These are phyloP conservation scores for Apotomis betuletana DNA, from an alignment of 2,888 invertebrate genomes.

Conservation along the genomic window DNA sequence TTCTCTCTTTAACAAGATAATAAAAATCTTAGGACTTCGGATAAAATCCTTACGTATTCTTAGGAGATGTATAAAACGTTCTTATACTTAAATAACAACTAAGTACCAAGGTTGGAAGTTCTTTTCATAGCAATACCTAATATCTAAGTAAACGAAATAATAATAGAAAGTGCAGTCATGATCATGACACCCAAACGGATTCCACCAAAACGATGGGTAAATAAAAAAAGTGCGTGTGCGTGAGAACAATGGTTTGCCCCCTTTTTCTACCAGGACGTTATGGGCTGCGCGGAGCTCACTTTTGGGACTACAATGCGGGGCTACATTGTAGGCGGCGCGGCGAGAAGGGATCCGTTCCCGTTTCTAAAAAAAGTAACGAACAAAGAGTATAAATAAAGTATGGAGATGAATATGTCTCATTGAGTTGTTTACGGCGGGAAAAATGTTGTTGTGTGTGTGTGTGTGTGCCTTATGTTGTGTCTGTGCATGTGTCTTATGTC, in stretches of 20 bases:
- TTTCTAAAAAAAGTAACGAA: not conserved
- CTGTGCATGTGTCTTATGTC: too few relatives aligned
- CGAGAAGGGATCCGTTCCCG: slow-evolving; percentile 2
- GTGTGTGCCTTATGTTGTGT: too few relatives aligned
- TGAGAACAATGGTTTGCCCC: slow-evolving; percentile 84
- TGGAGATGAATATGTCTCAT: not conserved
- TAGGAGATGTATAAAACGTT: too few relatives aligned
- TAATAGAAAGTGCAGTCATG: not conserved
- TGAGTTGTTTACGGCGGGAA: not conserved
- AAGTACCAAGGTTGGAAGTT: too few relatives aligned
- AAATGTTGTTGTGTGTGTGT: too few relatives aligned
- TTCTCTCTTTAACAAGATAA: slow-evolving; percentile 22
- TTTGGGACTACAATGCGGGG: slow-evolving; percentile 57
- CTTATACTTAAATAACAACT: too few relatives aligned
- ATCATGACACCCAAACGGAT: not conserved
- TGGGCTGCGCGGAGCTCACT: slow-evolving; percentile 67
- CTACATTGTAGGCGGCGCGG: slow-evolving; percentile 51
- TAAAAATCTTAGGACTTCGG: not conserved
- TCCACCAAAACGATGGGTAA: slow-evolving; percentile 39
- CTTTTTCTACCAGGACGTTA: slow-evolving; percentile 82
- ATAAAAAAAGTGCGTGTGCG: slow-evolving; percentile 81
- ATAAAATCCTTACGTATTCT: too few relatives aligned
- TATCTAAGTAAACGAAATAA: not conserved
- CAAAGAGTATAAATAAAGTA: not conserved
- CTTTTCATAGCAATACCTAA: not conserved